phyloP scores from a whole-genome alignment of 2,888 invertebrate species.

The Caenorhabditis becei region DNA sequence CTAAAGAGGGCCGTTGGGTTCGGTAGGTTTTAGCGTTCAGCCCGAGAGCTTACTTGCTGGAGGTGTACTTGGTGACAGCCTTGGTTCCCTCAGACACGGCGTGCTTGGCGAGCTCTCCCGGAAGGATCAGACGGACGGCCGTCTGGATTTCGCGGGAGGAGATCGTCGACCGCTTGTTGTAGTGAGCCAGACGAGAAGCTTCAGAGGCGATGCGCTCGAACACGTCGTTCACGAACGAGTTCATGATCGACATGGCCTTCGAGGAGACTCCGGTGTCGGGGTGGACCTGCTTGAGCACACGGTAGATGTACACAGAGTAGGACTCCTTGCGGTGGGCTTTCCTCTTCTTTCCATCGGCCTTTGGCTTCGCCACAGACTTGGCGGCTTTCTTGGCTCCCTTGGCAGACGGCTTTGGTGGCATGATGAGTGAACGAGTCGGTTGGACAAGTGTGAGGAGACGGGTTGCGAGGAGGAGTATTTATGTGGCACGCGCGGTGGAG shows the following conservation, averaged over 20 bases:
- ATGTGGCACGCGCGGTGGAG: not conserved
- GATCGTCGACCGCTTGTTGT: conserved; percentile 86
- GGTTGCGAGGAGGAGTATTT: not conserved
- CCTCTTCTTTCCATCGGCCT: conserved; percentile 79
- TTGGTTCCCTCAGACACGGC: conserved; percentile 64
- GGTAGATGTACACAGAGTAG: conserved; percentile 64
- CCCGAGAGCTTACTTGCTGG: conserved; percentile 12
- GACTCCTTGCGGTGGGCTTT: conserved; percentile 77
- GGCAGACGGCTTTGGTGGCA: conserved; percentile 71
- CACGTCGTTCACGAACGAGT: conserved; percentile 88
- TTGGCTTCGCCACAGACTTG: conserved; percentile 64
- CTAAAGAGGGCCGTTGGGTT: conserved; percentile 78
- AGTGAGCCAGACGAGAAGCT: conserved; percentile 84
- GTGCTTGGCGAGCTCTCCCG: conserved; percentile 68
- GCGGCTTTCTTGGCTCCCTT: conserved; percentile 80
- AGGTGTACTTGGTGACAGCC: conserved; percentile 17
- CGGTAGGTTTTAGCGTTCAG: conserved; percentile 33
- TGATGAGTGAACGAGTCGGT: not conserved
- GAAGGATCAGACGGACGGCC: conserved; percentile 68
- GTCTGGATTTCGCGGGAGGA: conserved; percentile 87
- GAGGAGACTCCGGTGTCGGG: no score
- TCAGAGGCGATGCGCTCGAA: conserved; percentile 86
- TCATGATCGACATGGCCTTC: conserved; percentile 88
- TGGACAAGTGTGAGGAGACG: conserved; percentile 6
- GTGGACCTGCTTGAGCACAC: no score